Conservation (phyloP, 2,113 vertebrate genomes). For the Mixornis gularis region DNA sequence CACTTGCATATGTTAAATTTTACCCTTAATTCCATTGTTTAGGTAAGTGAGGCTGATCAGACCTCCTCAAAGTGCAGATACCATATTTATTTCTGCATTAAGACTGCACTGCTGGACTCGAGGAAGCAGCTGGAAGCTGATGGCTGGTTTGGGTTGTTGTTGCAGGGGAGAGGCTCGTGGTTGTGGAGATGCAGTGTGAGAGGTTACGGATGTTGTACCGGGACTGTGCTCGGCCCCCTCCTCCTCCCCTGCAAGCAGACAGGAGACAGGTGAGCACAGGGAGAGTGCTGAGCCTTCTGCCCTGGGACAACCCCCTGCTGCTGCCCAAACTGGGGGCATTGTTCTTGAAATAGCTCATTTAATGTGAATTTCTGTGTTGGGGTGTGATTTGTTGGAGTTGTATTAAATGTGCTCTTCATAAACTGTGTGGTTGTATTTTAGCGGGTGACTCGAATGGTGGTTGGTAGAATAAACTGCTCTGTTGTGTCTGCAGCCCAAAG, state of each 20-base stretch:
- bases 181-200: slow-evolving; percentile 94
- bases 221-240: slow-evolving; percentile 93
- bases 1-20: neutral
- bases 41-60: neutral
- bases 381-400: neutral
- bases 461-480: neutral
- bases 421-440: neutral
- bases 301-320: neutral
- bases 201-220: slow-evolving; percentile 93
- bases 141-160: neutral
- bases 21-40: neutral
- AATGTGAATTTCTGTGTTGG: neutral
- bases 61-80: neutral
- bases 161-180: slow-evolving; percentile 88
- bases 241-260: slow-evolving; percentile 91
- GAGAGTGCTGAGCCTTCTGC: neutral
- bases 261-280: slow-evolving; percentile 83
- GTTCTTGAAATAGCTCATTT: neutral
- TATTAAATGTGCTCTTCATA: rapidly evolving
- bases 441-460: neutral
- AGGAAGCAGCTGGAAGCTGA: neutral
- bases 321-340: neutral
- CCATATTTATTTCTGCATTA: neutral
- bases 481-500: slow-evolving; percentile 80
- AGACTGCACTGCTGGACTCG: neutral